These are phyloP conservation scores for Nautilus pompilius DNA, from an alignment of 1,140 invertebrate species.

Conservation along the genomic window DNA sequence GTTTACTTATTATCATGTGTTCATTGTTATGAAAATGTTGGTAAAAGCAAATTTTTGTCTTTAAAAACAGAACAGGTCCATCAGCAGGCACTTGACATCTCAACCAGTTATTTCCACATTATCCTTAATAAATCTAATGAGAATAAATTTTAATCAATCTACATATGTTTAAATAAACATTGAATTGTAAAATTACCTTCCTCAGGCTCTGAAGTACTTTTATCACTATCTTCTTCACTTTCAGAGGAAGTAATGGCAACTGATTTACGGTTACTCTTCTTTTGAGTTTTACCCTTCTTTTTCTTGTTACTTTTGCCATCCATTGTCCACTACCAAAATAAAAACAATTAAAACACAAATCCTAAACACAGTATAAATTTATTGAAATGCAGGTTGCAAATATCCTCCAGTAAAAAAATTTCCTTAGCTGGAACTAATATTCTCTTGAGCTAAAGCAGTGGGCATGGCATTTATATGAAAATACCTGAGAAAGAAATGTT, in stretches of 20 bases:
- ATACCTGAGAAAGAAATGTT: too few species aligned
- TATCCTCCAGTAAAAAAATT: too few species aligned
- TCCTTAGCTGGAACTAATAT: too few species aligned
- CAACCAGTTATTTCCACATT: background rate
- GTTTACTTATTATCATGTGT: too few species aligned
- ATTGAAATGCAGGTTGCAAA: conserved; percentile 3
- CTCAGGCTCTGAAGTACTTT: conserved; percentile 66
- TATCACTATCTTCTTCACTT: conserved; percentile 58
- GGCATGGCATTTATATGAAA: too few species aligned
- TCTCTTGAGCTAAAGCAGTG: too few species aligned
- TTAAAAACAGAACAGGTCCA: background rate
- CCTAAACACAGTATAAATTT: background rate
- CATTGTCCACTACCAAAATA: conserved; percentile 60
- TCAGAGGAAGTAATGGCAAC: conserved; percentile 56
- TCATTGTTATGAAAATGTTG: too few species aligned
- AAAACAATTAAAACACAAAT: conserved; percentile 3
- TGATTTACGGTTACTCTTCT: conserved; percentile 57
- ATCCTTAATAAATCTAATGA: conserved; percentile 2
- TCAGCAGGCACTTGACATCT: background rate
- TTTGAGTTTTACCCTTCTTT: conserved; percentile 59
- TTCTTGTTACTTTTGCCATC: conserved; percentile 62
- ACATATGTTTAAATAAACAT: background rate
- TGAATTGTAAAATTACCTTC: conserved; percentile 47
- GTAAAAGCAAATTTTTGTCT: too few species aligned
- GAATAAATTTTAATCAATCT: background rate